Base-by-base conservation (phyloP, 2,888 invertebrate species). In the Caenorhabditis plicata region DNA sequence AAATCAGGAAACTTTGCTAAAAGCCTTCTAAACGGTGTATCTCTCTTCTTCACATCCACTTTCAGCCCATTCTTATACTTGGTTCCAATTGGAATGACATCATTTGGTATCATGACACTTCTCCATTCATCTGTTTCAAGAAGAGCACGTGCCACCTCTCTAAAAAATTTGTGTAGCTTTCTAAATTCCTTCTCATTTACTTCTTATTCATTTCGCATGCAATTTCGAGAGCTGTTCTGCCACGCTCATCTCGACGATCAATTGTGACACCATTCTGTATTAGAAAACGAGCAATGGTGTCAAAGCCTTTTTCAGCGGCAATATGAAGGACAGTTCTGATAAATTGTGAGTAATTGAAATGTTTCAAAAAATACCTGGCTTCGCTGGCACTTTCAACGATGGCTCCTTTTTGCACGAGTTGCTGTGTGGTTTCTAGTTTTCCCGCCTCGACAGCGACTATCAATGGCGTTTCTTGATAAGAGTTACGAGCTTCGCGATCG, bases 1-100 rank as follows among this genome's bases (percentile, higher is more conserved):
- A 71, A 39, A 13, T 70, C 84, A 54, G 85, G 85, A 81, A 84
- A 83, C 60, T 82, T 82, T 50, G 75, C 73, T 63, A 85, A 82
- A 17, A 85, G 81, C 73, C 82, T 82, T 42, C 85, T 76, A 80
- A 85, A 81, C 11, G 85, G 85, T 2, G 85, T 85, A 41, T 82
- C 42, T 17, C 64, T 42, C 8, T 57, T 23, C 17, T 39, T 50
- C 32, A 35, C 41, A 8, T 53, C 35, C 0, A 33, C 20, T 20
- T 38, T 43, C n/a, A 45, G 15, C 15, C 31, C 31, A 31, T 42
- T 22, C 27, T 40, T 36, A 39, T 53, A 31, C 25, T 45, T 48
- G 40, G 54, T 51, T 8, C 43, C 39, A 27, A 64, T 27, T 8
- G 51, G 42, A 13, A 61, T 47, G 5, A 25, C 31, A 32, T 64